Percentiles rank a stretch among this genome's conserved stretches.
phyloP scores from a whole-genome alignment of 92 coral and sea anemone species.

The Parazoanthus swiftii region DNA sequence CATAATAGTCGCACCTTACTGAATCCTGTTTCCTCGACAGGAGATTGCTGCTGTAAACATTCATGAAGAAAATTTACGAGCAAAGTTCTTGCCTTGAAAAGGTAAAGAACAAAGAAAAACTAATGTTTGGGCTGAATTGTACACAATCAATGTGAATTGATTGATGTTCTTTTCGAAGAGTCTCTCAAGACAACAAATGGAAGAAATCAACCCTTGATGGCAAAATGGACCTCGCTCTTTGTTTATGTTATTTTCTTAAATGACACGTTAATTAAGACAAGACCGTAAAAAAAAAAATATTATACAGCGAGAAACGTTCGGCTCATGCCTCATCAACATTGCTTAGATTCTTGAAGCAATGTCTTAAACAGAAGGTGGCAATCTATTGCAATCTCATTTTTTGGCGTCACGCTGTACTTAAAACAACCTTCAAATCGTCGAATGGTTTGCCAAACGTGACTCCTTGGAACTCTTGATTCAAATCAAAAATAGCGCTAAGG shows the following conservation, averaged over 20 bases:
- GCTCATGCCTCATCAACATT: not conserved
- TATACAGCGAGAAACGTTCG: not conserved
- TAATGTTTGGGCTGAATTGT: not conserved
- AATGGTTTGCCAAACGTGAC: not conserved
- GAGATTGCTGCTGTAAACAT: not conserved
- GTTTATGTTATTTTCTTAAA: constrained; percentile 1
- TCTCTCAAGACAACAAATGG: not conserved
- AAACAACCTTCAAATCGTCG: not conserved
- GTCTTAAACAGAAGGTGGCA: not conserved
- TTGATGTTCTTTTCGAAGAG: not conserved
- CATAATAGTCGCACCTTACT: not conserved
- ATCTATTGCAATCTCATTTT: not conserved
- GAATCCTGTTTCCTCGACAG: not conserved
- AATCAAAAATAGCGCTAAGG: not conserved
- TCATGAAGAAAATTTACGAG: not conserved
- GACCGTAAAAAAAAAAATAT: not conserved
- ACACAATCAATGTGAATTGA: not conserved
- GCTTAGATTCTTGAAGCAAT: not conserved
- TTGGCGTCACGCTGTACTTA: not conserved
- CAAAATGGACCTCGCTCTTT: not conserved
- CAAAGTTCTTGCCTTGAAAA: not conserved
- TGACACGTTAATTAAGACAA: not conserved
- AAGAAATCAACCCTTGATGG: not conserved
- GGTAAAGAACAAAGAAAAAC: not conserved
- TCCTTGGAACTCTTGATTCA: not conserved